phyloP scores from a whole-genome alignment of 1,140 invertebrate species.

The Pseudomyrmex dendroicus region DNA sequence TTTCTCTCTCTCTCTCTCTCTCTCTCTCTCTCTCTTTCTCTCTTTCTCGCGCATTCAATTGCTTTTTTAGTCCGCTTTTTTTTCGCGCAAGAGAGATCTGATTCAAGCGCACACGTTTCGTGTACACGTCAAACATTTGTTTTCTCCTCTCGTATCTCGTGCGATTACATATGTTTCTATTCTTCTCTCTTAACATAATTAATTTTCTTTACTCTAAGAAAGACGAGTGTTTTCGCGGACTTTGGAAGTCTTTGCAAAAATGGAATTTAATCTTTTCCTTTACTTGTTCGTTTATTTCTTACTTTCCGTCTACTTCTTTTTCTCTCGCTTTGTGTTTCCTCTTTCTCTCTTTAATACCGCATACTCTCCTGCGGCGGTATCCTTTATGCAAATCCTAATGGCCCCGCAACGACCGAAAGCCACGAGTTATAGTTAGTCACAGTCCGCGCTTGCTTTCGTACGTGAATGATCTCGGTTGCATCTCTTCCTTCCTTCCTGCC shows the following conservation, averaged over 20 bases:
- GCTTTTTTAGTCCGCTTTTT: background rate
- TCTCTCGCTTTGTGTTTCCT: background rate
- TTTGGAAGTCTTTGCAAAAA: too few relatives aligned
- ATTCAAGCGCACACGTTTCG: too few relatives aligned
- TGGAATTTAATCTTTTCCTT: background rate
- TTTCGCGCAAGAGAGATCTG: background rate
- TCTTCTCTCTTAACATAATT: background rate
- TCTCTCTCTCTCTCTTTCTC: background rate
- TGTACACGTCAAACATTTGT: too few relatives aligned
- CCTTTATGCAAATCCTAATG: slow-evolving; percentile 80
- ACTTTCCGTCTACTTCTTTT: slow-evolving; percentile 9
- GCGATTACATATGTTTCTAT: background rate
- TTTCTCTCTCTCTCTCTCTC: background rate
- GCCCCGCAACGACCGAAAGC: slow-evolving; percentile 72
- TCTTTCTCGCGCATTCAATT: slow-evolving; percentile 5
- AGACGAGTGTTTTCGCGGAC: background rate
- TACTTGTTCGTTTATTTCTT: slow-evolving; percentile 18
- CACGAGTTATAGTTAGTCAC: slow-evolving; percentile 72
- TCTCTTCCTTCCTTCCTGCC: slow-evolving; percentile 1
- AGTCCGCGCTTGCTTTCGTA: slow-evolving; percentile 66
- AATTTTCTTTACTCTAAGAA: background rate
- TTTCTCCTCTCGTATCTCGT: too few relatives aligned
- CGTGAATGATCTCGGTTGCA: slow-evolving; percentile 69
- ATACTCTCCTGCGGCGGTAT: slow-evolving; percentile 16
- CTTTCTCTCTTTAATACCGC: background rate